phyloP scores from a whole-genome alignment of 2,888 invertebrate species.

The Lithophane semibrunnea region DNA sequence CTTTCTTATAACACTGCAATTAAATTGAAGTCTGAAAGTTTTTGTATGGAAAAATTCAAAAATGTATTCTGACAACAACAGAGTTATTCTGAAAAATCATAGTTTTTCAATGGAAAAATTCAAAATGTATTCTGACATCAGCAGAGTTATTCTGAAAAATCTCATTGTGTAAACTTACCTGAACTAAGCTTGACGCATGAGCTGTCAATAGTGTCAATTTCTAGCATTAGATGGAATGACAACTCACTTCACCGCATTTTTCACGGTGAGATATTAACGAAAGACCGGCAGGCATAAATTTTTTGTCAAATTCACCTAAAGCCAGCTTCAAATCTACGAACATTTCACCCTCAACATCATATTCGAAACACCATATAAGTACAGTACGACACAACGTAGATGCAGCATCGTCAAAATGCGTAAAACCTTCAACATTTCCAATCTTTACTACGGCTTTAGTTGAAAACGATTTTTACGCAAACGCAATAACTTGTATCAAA shows the following conservation, averaged over 20 bases:
- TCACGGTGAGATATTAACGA: neutral
- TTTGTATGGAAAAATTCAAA: neutral
- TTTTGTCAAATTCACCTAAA: neutral
- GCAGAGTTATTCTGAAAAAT: neutral
- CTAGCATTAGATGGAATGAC: neutral
- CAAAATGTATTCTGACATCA: neutral
- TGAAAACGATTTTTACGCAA: no score
- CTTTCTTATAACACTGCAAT: neutral
- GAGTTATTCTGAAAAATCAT: no score
- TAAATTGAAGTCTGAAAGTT: neutral
- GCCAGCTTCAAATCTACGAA: neutral
- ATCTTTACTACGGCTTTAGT: no score
- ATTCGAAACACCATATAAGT: neutral
- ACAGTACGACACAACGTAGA: no score
- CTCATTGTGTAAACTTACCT: neutral
- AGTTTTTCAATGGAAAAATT: neutral
- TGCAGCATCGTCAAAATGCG: no score
- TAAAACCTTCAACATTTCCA: no score
- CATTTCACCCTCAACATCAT: neutral
- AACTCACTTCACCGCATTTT: neutral
- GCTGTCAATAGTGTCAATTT: neutral
- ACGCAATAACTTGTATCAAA: no score
- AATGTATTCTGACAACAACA: neutral
- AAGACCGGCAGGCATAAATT: neutral
- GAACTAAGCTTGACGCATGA: neutral